Evolutionary conservation across 2,888 invertebrate species (phyloP), one percentile per base, ranked within the genome.

Genomic region (Cryptophagus acutangulus): DNA sequence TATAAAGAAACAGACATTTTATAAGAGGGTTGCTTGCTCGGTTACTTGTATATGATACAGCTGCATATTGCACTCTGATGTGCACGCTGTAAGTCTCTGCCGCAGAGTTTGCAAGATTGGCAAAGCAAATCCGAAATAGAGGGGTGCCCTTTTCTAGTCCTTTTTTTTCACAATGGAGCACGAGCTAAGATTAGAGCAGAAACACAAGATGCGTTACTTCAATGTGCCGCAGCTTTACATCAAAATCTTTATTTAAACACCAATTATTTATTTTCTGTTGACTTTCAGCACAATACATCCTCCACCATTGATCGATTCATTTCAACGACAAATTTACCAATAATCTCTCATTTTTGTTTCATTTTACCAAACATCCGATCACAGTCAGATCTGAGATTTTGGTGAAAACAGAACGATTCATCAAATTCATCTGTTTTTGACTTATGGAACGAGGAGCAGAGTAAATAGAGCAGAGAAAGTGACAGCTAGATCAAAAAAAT

Each of bases 141-240:
- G 47, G 53, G 49, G 46, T 37, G n/a, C n/a, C n/a, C 12, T 15
- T 16, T 16, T 13, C 14, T 31, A n/a, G n/a, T n/a, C n/a, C 40
- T 42, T 40, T 38, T 35, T 37, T 36, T 33, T 43, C 31, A 52
- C 49, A 54, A 52, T 49, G 48, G 50, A 46, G 48, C 54, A 55
- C 54, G 52, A 55, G 52, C 54, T 49, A 46, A 47, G 43, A 49
- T 33, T 36, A 43, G 38, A 28, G 34, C 18, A 34, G 13, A 16
- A 34, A 18, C 24, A 34, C 10, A 14, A 20, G 17, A 10, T 8
- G 24, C 18, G 10, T 18, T n/a, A n/a, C n/a, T n/a, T n/a, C n/a
- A n/a, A n/a, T n/a, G n/a, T n/a, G n/a, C n/a, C n/a, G n/a, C n/a
- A n/a, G n/a, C n/a, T n/a, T n/a, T n/a, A n/a, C n/a, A 26, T 26